These are phyloP conservation scores for Lochmaea crataegi DNA, from an alignment of 2,888 invertebrate species.

Conservation along the genomic window DNA sequence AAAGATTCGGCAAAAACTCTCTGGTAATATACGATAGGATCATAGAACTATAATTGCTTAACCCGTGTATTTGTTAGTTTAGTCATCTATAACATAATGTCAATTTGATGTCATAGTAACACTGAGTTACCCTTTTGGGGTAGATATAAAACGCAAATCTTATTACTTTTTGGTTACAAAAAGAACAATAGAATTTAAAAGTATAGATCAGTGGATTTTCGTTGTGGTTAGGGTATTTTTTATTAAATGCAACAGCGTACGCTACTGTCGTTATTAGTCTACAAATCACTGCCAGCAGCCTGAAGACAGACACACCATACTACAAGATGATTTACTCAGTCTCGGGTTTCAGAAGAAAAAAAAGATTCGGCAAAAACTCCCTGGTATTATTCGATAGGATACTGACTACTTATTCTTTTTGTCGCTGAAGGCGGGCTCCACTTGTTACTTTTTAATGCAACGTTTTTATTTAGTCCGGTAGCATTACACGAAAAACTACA, in stretches of 20 bases:
- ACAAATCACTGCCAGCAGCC: constrained; percentile 19
- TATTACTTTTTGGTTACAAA: too few relatives aligned
- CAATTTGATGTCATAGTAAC: too few relatives aligned
- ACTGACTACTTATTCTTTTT: constrained; percentile 21
- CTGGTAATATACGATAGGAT: constrained; percentile 16
- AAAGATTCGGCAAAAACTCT: constrained; percentile 15
- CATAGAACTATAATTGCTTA: too few relatives aligned
- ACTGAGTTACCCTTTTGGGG: too few relatives aligned
- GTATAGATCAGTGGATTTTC: too few relatives aligned
- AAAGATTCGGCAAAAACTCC: constrained; percentile 16
- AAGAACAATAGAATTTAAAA: too few relatives aligned
- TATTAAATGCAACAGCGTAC: background rate
- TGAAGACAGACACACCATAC: constrained; percentile 22
- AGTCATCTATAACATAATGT: too few relatives aligned
- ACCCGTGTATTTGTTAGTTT: too few relatives aligned
- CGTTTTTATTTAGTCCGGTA: background rate
- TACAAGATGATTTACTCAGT: constrained; percentile 24
- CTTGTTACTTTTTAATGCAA: constrained; percentile 18
- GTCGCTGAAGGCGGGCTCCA: constrained; percentile 16
- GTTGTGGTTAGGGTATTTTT: too few relatives aligned
- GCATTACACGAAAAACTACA: background rate
- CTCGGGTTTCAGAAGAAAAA: constrained; percentile 6
- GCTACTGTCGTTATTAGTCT: constrained; percentile 7
- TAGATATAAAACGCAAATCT: too few relatives aligned
- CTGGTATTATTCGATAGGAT: constrained; percentile 18